Percentiles rank a stretch among this genome's conserved stretches.
These are phyloP conservation scores for Drosophila anomelani DNA, from an alignment of 2,888 invertebrate species.

Conservation along the genomic window DNA sequence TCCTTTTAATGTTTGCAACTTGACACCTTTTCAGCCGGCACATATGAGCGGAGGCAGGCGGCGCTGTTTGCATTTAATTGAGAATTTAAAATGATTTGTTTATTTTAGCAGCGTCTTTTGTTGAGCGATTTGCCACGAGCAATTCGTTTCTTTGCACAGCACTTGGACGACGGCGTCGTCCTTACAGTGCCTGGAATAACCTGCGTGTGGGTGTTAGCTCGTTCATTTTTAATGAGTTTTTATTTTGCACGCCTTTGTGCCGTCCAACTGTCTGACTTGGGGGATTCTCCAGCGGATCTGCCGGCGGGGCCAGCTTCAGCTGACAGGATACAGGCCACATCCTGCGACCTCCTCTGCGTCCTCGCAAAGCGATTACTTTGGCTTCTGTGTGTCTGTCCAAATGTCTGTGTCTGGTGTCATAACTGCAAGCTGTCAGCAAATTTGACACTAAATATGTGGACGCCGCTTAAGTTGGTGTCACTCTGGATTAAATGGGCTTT, in stretches of 20 bases:
- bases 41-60: constrained; percentile 18
- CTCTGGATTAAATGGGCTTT: constrained; percentile 49
- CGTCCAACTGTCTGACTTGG: constrained; percentile 52
- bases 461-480: constrained; percentile 63
- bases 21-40: constrained; percentile 68
- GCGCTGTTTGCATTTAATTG: constrained; percentile 75
- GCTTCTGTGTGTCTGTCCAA: constrained; percentile 42
- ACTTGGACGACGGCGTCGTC: constrained; percentile 52
- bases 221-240: constrained; percentile 75
- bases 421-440: constrained; percentile 70
- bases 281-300: constrained; percentile 28
- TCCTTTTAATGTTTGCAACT: constrained; percentile 67
- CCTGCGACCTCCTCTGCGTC: constrained; percentile 33
- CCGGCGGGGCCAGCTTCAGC: constrained; percentile 34
- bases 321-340: constrained; percentile 51
- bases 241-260: constrained; percentile 60
- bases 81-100: constrained; percentile 82
- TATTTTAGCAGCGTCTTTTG: constrained; percentile 72
- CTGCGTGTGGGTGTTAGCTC: constrained; percentile 43
- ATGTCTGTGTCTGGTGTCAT: constrained; percentile 51
- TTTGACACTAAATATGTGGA: constrained; percentile 74
- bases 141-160: constrained; percentile 65
- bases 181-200: constrained; percentile 2
- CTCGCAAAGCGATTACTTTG: constrained; percentile 55
- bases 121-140: constrained; percentile 72